Evolutionary conservation across 2,888 invertebrate species (phyloP).

Genomic region (Pteria penguin): DNA sequence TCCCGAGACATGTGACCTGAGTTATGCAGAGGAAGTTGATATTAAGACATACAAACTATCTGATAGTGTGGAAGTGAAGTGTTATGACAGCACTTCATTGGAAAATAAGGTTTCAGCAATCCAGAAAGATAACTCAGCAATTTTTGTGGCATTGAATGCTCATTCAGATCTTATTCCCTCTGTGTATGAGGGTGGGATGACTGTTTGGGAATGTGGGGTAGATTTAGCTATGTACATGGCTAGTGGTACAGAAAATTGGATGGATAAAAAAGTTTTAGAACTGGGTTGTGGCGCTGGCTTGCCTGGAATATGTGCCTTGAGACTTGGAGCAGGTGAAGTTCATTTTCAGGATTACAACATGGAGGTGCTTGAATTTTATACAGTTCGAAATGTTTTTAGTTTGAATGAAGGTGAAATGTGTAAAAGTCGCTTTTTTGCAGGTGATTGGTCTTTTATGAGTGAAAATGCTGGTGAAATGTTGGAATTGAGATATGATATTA

Average conservation of each 20-base stretch:
- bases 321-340: slow-evolving; percentile 85
- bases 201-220: slow-evolving; percentile 96
- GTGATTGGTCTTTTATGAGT: slow-evolving; percentile 87
- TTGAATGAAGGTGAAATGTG: slow-evolving; percentile 82
- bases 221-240: slow-evolving; percentile 88
- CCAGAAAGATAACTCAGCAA: slow-evolving; percentile 27
- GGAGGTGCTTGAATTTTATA: slow-evolving; percentile 89
- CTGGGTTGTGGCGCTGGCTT: slow-evolving; percentile 96
- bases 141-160: slow-evolving; percentile 42
- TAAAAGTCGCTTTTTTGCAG: slow-evolving; percentile 82
- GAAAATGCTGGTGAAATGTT: background rate
- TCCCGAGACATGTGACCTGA: background rate
- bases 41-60: background rate
- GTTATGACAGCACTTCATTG: slow-evolving; percentile 47
- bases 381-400: slow-evolving; percentile 88
- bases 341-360: slow-evolving; percentile 96
- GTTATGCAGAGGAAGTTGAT: background rate
- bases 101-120: slow-evolving; percentile 40
- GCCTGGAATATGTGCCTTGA: slow-evolving; percentile 89
- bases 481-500: slow-evolving; percentile 86
- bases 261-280: slow-evolving; percentile 86
- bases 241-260: slow-evolving; percentile 64
- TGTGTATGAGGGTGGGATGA: slow-evolving; percentile 87
- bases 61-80: slow-evolving; percentile 31
- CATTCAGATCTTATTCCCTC: slow-evolving; percentile 63